Conservation (phyloP, 2,888 invertebrate genomes). For the Liposcelis brunnea region DNA sequence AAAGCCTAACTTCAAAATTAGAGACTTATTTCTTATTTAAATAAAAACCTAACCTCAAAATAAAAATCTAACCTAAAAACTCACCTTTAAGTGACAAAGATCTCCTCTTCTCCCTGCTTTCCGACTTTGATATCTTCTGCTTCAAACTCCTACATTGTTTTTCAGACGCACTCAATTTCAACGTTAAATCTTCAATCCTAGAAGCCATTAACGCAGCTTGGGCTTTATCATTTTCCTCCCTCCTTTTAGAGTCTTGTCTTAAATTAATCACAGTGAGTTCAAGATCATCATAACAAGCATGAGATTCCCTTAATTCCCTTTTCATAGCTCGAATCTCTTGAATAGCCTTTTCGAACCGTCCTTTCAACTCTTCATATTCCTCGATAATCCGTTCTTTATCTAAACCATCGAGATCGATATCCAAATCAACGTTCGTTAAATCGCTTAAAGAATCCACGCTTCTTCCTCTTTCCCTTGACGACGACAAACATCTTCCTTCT, state of each 20-base stretch:
- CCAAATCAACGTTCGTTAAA: conserved; percentile 59
- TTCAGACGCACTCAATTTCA: conserved; percentile 63
- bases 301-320: conserved; percentile 58
- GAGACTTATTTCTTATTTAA: too few relatives aligned
- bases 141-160: conserved; percentile 56
- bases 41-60: too few relatives aligned
- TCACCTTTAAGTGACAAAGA: conserved; percentile 69
- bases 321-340: conserved; percentile 71
- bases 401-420: conserved; percentile 51
- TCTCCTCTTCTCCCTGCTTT: conserved; percentile 58
- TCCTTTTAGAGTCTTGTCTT: conserved; percentile 51
- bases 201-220: conserved; percentile 67
- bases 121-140: conserved; percentile 60
- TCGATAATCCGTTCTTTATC: conserved; percentile 51
- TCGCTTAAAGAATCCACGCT: conserved; percentile 66
- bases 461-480: conserved; percentile 39
- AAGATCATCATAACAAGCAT: conserved; percentile 60
- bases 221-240: conserved; percentile 41
- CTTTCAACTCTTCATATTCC: conserved; percentile 58
- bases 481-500: conserved; percentile 40
- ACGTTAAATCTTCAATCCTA: conserved; percentile 66
- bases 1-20: too few relatives aligned
- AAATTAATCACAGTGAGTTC: conserved; percentile 62
- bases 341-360: conserved; percentile 65
- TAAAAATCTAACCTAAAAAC: too few relatives aligned